Conservation (phyloP, 2,797 vertebrate species). For the Linurgus olivaceus region DNA sequence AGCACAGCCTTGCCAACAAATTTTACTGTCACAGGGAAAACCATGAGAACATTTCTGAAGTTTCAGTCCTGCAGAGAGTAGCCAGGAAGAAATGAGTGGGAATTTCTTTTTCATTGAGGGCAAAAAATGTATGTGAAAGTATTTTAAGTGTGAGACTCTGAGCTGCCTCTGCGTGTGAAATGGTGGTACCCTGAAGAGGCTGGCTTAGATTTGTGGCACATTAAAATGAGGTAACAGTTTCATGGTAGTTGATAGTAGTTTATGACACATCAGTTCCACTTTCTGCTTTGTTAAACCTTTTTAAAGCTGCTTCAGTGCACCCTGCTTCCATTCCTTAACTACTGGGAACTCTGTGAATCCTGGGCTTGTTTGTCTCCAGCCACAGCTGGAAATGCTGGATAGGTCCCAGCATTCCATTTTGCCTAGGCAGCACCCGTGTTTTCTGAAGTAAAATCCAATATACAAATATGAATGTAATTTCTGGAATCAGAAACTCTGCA, state of each 20-base stretch:
- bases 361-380: not conserved
- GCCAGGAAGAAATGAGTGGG: not conserved
- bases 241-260: conserved; percentile 50
- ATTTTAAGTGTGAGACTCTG: not conserved
- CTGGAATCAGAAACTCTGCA: not conserved
- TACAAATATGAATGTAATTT: not conserved
- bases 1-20: not conserved
- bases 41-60: not conserved
- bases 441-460: not conserved
- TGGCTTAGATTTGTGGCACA: conserved; percentile 29
- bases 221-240: conserved; percentile 50
- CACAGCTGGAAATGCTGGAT: not conserved
- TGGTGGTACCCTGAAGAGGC: not conserved
- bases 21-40: not conserved
- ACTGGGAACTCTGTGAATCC: not conserved
- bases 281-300: conserved; percentile 67
- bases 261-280: conserved; percentile 62
- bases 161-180: not conserved
- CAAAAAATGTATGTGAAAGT: not conserved
- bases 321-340: not conserved
- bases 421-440: not conserved
- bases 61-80: not conserved
- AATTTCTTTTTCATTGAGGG: not conserved
- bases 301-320: conserved; percentile 2
- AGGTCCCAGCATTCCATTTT: not conserved